Percentiles rank a stretch among this genome's conserved stretches.
These are phyloP conservation scores for Oncorhynchus gorbuscha DNA, from an alignment of 2,113 vertebrate species.

Conservation along the genomic window DNA sequence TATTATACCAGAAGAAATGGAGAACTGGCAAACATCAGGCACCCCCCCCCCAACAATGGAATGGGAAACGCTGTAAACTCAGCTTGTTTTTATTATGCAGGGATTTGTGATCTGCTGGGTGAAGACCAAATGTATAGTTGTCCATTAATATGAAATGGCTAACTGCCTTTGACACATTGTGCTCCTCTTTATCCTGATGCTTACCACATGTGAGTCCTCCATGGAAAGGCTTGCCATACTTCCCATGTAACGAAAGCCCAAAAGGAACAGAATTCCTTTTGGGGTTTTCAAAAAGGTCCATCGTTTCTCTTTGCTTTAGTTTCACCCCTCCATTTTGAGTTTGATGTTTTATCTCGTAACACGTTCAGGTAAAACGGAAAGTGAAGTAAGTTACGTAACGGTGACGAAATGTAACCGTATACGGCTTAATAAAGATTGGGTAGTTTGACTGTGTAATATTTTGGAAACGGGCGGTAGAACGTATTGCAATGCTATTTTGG, in stretches of 20 bases:
- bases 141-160: constrained; percentile 60
- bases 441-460: not conserved
- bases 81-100: constrained; percentile 61
- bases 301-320: constrained; percentile 27
- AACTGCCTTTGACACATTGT: constrained; percentile 67
- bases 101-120: constrained; percentile 47
- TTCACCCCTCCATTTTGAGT: constrained; percentile 28
- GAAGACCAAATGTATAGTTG: constrained; percentile 59
- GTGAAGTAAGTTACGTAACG: not conserved
- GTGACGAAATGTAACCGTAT: too few relatives aligned
- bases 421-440: not conserved
- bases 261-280: constrained; percentile 31
- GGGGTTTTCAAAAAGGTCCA: constrained; percentile 27
- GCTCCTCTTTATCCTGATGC: constrained; percentile 70
- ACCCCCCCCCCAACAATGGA: constrained; percentile 17
- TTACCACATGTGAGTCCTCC: constrained; percentile 65
- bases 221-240: constrained; percentile 46
- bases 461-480: not conserved
- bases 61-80: constrained; percentile 40
- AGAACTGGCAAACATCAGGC: constrained; percentile 30
- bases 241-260: constrained; percentile 37
- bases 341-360: constrained; percentile 6
- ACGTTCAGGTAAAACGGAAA: constrained; percentile 18
- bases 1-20: constrained; percentile 45
- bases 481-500: not conserved